These are phyloP conservation scores for Hypsopygia costalis DNA, from an alignment of 2,888 invertebrate genomes.

Conservation along the genomic window DNA sequence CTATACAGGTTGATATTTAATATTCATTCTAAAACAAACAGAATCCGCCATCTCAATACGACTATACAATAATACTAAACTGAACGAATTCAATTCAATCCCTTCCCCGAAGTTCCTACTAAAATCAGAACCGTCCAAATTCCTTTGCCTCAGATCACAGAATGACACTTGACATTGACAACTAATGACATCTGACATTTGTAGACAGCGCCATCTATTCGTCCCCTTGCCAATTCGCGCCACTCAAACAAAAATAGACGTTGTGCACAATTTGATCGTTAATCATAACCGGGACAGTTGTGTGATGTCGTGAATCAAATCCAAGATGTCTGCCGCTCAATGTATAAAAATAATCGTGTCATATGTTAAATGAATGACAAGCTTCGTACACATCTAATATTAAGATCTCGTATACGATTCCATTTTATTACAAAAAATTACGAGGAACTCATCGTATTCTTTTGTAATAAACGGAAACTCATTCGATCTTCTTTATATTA, in stretches of 20 bases:
- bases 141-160: constrained; percentile 12
- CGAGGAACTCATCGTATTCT: too few relatives aligned
- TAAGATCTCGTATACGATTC: too few relatives aligned
- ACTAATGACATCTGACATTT: constrained; percentile 45
- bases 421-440: too few relatives aligned
- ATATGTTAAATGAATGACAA: constrained; percentile 4
- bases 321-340: constrained; percentile 5
- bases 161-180: constrained; percentile 26
- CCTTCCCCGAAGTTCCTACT: constrained; percentile 25
- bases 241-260: constrained; percentile 30
- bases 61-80: too few relatives aligned
- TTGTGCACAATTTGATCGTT: constrained; percentile 21
- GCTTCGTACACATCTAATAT: not conserved
- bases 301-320: constrained; percentile 10
- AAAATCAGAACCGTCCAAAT: constrained; percentile 19
- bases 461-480: too few relatives aligned
- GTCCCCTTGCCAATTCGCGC: constrained; percentile 36
- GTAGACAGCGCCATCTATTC: constrained; percentile 33
- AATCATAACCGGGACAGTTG: constrained; percentile 15
- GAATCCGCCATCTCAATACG: too few relatives aligned
- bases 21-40: too few relatives aligned
- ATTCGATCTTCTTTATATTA: too few relatives aligned
- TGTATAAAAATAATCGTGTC: constrained; percentile 10
- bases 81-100: too few relatives aligned
- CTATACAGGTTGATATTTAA: not conserved